phyloP scores from a whole-genome alignment of 2,113 vertebrate species.

The Pachyramphus minor region DNA sequence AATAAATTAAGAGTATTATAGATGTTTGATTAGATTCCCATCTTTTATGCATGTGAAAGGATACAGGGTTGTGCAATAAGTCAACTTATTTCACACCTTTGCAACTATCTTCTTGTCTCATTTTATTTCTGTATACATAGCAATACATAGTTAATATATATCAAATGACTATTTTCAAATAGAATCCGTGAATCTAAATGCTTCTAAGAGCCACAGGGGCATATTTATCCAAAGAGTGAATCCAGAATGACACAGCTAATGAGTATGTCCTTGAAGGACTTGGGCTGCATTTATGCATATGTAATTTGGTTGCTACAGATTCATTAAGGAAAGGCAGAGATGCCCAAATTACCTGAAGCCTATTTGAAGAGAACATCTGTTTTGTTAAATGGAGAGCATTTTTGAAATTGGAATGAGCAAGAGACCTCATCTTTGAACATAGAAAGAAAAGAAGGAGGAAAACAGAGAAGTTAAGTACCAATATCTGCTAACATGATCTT shows the following conservation, averaged over 20 bases:
- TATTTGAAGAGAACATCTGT: constrained; percentile 14
- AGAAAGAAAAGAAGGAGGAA: background rate
- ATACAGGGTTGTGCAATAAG: background rate
- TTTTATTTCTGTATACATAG: background rate
- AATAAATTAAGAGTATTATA: background rate
- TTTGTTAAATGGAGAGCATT: background rate
- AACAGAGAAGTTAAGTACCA: background rate
- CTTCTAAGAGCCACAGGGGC: background rate
- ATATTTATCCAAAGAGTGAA: constrained; percentile 14
- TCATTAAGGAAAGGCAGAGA: background rate
- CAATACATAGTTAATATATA: background rate
- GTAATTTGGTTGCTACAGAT: background rate
- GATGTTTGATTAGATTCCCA: background rate
- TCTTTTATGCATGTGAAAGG: background rate
- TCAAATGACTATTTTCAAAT: background rate
- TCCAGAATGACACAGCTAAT: constrained; percentile 41
- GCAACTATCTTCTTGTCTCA: background rate
- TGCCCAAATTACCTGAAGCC: background rate
- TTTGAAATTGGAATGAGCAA: background rate
- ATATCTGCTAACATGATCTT: background rate
- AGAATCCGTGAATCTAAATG: background rate
- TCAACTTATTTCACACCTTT: background rate
- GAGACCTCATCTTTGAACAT: background rate
- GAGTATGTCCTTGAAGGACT: constrained; percentile 39
- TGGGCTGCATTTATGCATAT: constrained; percentile 3